These are phyloP conservation scores for Sesamia nonagrioides DNA, from an alignment of 1,140 invertebrate species.

Conservation along the genomic window DNA sequence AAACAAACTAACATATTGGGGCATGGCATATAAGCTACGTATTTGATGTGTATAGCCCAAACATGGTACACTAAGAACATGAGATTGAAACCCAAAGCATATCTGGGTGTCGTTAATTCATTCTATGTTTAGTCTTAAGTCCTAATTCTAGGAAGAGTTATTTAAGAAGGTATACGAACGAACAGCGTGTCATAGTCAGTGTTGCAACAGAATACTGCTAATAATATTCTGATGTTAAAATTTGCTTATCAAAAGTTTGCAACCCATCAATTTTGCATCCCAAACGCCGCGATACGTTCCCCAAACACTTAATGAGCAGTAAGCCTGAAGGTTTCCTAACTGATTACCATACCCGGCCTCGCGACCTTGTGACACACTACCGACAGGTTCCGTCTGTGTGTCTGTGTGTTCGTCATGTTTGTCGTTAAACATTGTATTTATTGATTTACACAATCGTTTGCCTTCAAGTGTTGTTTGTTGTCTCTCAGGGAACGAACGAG, in stretches of 20 bases:
- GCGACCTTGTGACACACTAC: slow-evolving; percentile 30
- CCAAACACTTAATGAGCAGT: not conserved
- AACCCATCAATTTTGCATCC: no score
- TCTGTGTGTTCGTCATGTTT: slow-evolving; percentile 12
- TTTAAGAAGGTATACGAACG: no score
- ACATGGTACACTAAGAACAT: no score
- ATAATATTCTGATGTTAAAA: no score
- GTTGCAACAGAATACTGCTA: no score
- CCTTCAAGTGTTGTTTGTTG: slow-evolving; percentile 9
- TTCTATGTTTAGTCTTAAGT: no score
- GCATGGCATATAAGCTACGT: not conserved
- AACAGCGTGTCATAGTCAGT: no score
- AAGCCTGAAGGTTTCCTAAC: not conserved
- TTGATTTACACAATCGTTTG: slow-evolving; percentile 32
- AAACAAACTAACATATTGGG: not conserved
- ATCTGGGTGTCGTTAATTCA: no score
- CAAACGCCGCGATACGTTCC: not conserved
- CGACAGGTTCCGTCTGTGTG: slow-evolving; percentile 14
- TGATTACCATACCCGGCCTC: slow-evolving; percentile 29
- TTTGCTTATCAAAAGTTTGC: no score
- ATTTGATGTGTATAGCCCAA: not conserved
- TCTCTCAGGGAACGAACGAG: not conserved
- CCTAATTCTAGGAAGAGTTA: no score
- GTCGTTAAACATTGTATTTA: slow-evolving; percentile 27
- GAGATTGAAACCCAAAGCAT: no score